A percentile compares a stretch with the other conserved stretches of the same genome.
Conservation (phyloP, 92 coral and sea anemone species). For the Muricea muricata region DNA sequence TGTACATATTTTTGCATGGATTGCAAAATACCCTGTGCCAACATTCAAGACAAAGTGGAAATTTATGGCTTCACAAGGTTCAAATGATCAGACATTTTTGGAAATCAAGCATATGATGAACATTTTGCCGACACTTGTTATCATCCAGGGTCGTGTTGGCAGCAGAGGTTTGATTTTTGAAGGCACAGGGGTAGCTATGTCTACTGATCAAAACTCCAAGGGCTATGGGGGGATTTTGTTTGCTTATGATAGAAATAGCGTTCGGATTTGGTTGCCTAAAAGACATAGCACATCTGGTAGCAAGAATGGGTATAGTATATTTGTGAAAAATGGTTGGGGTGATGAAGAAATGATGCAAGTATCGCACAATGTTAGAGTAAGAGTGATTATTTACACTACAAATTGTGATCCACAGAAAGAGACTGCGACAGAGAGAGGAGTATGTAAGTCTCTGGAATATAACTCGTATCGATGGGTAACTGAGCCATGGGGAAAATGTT, state of each 20-base stretch:
- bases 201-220: constrained; percentile 74
- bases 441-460: constrained; percentile 66
- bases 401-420: constrained; percentile 64
- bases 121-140: constrained; percentile 71
- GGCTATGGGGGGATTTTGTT: constrained; percentile 90
- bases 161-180: constrained; percentile 76
- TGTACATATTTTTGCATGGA: constrained; percentile 81
- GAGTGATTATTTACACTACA: constrained; percentile 71
- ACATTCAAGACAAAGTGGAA: constrained; percentile 77
- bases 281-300: constrained; percentile 59
- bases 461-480: constrained; percentile 72
- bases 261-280: constrained; percentile 93
- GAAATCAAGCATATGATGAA: constrained; percentile 61
- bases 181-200: constrained; percentile 84
- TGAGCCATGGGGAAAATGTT: constrained; percentile 81
- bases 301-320: constrained; percentile 77
- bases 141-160: constrained; percentile 78
- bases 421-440: constrained; percentile 59
- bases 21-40: constrained; percentile 77
- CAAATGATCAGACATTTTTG: constrained; percentile 52
- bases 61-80: constrained; percentile 66
- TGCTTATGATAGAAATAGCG: constrained; percentile 80
- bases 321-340: constrained; percentile 91
- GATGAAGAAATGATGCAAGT: constrained; percentile 56
- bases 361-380: constrained; percentile 44